Evolutionary conservation across 2,888 invertebrate genomes (phyloP), one percentile per base, ranked within the genome.

Genomic region (Cecidostiba fungosa): DNA sequence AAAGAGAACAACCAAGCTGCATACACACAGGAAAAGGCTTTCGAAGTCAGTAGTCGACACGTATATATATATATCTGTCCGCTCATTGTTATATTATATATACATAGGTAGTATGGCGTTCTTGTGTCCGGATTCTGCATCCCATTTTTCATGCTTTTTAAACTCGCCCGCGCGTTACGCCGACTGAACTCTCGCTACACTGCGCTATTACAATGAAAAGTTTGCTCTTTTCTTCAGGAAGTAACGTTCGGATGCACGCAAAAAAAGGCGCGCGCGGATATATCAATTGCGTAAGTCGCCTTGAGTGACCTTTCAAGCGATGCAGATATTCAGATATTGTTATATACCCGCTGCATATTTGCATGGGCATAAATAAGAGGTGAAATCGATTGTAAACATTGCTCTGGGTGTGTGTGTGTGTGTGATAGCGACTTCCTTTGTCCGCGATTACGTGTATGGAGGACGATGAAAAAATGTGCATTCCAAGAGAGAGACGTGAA

Each of bases 141-240:
- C 73, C 76, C 10, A 39, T 69, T 73, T 78, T 76, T 73, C 62
- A 36, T 32, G 77, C 29, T 47, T 36, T 36, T 69, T 47, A 59
- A 54, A 23, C 26, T 19, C 54, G 10, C 19, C 66, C 43, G 23
- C 69, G 74, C 66, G 73, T 84, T 32, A 83, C 86, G 84, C 79
- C 54, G 54, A 14, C 77, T 36, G 66, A 78, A n/a, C 62, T 23
- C 23, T 32, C 39, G 8, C 43, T 43, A 43, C 10, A 39, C 32
- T 32, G 32, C 32, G 29, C 29, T 39, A 8, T 90, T 88, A 88
- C 87, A 87, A 87, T 86, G 88, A 87, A 88, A 88, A 88, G 78
- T 86, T 87, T 78, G 86, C 70, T 36, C 32, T 89, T 89, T 88
- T 87, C 88, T 89, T 87, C 86, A 89, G 90, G 90, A 90, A 90